Evolutionary conservation across 2,888 invertebrate species (phyloP).

Genomic region (Frankliniella fusca): DNA sequence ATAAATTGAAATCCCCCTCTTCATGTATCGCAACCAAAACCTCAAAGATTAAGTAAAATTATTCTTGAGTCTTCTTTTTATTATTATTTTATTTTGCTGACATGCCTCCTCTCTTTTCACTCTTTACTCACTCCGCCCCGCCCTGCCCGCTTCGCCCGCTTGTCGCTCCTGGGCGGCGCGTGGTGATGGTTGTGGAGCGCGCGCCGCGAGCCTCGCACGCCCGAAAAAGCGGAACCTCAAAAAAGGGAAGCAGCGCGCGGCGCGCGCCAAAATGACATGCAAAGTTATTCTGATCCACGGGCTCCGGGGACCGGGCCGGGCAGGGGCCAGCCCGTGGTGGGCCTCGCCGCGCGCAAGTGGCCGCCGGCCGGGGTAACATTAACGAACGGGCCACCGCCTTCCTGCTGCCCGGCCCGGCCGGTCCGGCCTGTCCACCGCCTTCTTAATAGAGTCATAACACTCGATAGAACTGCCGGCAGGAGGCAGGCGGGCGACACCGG

Average conservation of each 20-base stretch:
- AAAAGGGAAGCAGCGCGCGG: no score
- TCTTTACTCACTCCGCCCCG: background rate
- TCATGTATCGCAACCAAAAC: no score
- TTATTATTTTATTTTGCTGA: no score
- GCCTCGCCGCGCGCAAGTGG: background rate
- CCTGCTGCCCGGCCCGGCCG: background rate
- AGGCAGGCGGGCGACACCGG: background rate
- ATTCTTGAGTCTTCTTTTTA: no score
- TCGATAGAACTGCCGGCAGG: conserved; percentile 8
- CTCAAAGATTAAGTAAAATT: no score
- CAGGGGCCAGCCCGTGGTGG: background rate
- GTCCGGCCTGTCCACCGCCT: background rate
- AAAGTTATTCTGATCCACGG: conserved; percentile 11
- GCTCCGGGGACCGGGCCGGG: no score
- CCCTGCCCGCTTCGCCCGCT: no score
- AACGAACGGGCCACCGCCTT: background rate
- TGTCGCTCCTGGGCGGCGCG: background rate
- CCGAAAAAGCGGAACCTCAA: no score
- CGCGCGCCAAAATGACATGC: background rate
- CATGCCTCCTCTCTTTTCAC: background rate
- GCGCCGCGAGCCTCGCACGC: background rate
- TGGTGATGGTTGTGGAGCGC: background rate
- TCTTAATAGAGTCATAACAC: conserved; percentile 25
- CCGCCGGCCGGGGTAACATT: background rate
- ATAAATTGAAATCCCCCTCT: no score